Percentiles rank a stretch among this genome's conserved stretches.
These are phyloP conservation scores for Syngnathus rostellatus DNA, from an alignment of 2,797 vertebrate species.

Conservation along the genomic window DNA sequence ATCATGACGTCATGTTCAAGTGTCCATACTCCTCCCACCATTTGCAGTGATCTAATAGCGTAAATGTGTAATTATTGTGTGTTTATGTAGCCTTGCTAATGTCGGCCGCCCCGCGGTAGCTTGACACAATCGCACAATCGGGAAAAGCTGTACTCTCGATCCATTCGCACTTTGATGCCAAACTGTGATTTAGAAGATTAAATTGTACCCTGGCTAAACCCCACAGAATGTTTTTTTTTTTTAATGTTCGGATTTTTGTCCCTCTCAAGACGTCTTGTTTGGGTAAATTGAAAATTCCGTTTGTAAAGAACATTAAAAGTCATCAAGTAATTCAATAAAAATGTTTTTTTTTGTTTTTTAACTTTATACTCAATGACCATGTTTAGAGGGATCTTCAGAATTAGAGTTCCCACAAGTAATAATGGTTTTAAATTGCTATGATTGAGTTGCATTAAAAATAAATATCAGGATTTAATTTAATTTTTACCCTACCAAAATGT, in stretches of 20 bases:
- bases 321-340: background rate
- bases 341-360: no score
- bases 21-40: constrained; percentile 16
- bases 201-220: background rate
- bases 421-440: background rate
- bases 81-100: constrained; percentile 36
- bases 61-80: constrained; percentile 46
- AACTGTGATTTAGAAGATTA: background rate
- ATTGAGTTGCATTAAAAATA: background rate
- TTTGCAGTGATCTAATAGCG: constrained; percentile 20
- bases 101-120: constrained; percentile 23
- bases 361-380: background rate
- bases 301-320: background rate
- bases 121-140: background rate
- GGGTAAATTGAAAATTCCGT: background rate
- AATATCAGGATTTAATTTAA: background rate
- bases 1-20: constrained; percentile 3
- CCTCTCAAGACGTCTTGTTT: background rate
- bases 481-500: background rate
- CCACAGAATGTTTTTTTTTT: background rate
- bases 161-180: background rate
- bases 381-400: background rate
- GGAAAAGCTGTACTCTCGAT: background rate
- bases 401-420: background rate
- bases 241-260: background rate